phyloP scores from a whole-genome alignment of 2,888 invertebrate species.

The Elysia crispata region DNA sequence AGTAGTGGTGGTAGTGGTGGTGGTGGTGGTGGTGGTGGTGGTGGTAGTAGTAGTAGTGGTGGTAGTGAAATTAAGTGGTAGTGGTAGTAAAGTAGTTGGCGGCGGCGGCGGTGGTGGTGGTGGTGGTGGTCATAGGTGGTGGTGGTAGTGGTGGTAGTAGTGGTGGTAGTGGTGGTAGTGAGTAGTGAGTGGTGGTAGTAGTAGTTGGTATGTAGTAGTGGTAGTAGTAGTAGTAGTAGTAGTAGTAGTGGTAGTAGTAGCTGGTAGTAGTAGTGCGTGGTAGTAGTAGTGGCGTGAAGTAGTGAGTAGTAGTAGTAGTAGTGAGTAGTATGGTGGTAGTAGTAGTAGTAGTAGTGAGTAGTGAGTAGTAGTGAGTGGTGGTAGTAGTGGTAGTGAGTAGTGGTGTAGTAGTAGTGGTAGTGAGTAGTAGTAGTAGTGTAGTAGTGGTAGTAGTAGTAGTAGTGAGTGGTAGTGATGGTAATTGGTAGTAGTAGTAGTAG shows the following conservation, averaged over 20 bases:
- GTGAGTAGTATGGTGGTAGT: too few species aligned
- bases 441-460: conserved; percentile 28
- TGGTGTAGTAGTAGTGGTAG: too few species aligned
- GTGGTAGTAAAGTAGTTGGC: too few species aligned
- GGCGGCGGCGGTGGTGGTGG: too few species aligned
- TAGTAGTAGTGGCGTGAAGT: conserved; percentile 19
- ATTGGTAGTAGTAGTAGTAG: conserved; percentile 26
- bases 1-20: conserved; percentile 15
- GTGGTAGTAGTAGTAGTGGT: conserved; percentile 24
- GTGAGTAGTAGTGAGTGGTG: conserved; percentile 4
- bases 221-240: too few species aligned
- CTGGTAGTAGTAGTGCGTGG: too few species aligned
- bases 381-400: conserved; percentile 25
- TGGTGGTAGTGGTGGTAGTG: neutral
- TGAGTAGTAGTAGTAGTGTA: too few species aligned
- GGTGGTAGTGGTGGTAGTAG: neutral
- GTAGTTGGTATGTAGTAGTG: too few species aligned
- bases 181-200: too few species aligned
- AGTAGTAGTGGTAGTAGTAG: conserved; percentile 27
- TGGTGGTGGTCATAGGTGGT: too few species aligned
- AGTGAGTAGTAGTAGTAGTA: conserved; percentile 29
- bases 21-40: neutral
- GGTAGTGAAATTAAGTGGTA: too few species aligned
- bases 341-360: too few species aligned
- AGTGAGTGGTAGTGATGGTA: conserved; percentile 24